Base-by-base conservation (phyloP, 2,888 invertebrate species). In the Portevinia maculata region DNA sequence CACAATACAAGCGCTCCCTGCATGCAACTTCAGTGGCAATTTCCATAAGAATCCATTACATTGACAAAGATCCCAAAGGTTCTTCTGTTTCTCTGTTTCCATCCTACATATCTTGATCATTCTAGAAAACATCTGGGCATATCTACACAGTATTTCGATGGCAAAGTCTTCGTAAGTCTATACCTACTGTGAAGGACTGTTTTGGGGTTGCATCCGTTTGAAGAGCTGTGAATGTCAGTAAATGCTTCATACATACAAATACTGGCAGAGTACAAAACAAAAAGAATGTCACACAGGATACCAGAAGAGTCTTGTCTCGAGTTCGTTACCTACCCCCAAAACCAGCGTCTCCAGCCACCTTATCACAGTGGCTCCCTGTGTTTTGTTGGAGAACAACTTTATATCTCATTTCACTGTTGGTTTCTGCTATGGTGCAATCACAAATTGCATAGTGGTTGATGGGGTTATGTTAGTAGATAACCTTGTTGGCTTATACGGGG, bases 141-240 rank as follows among this genome's bases (percentile, higher is more conserved):
- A 44, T 9, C 39, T 21, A 39, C 41, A 50, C 37, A 24, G 41
- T 44, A 46, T 53, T 44, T 21, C 19, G 24, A 32, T 3, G 24
- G 24, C 24, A 24, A 50, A 74, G 8, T 50, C 32, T n/a, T 5
- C 9, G 3, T 9, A 55, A 34, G 44, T 48, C 52, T 32, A 9
- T 17, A 4, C 24, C 28, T 41, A 48, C 9, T 11, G 30, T 11
- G 30, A 1, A 21, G 37, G 13, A 50, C 8, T 44, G 44, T 64
- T 71, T 71, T 53, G 52, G 60, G 52, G 44, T 44, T 53, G 74
- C 52, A 75, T 71, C 71, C 52, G 13, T 57, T 50, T 60, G 55
- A 62, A 79, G 48, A 79, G 60, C 50, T 55, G 62, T 69, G 46
- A 79, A 69, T 74, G 50, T 79, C 67, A 79, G 79, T 74, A 79